Base-by-base conservation (phyloP, 2,888 invertebrate species). In the Xestia rhomboidea region DNA sequence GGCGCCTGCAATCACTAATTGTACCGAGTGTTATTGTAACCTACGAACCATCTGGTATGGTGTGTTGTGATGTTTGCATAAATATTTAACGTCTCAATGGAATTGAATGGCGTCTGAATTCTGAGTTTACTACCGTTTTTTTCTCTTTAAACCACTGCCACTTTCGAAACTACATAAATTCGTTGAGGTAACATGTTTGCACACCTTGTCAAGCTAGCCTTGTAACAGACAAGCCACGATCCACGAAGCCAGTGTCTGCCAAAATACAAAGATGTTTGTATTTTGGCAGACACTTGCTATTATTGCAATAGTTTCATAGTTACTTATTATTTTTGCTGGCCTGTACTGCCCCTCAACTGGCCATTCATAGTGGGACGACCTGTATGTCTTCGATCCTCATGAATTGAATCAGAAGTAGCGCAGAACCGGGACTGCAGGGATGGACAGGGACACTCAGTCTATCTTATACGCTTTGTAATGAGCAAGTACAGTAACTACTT, bases 21-120 rank as follows among this genome's bases (percentile, higher is more conserved):
- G 68, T 76, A 51, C 30, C 46, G 67, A 68, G 67, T 79, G 64
- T 76, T 85, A 67, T 85, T 75, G 41, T 81, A 51, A 86, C 83
- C 84, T n/a, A 77, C 24, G 66, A 69, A 75, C n/a, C 67, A 69
- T 79, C 62, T 73, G 72, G 34, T 64, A 62, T 6, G 63, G 34
- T 85, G 71, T 6, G 63, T 27, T 85, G 71, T 81, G 71, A 76
- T 69, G 34, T 74, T 78, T 67, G 66, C 38, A 51, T 69, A 66
- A 74, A 72, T 79, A 73, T 77, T 68, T 79, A 73, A 73, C 24
- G 46, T 60, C 15, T 34, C 8, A 15, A 27, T n/a, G n/a, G 21
- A 46, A 51, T 69, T 51, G 8, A 67, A 68, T 24, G 21, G 27
- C 2, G n/a, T 38, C n/a, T 24, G 13, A 38, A n/a, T 62, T 30